A percentile compares a stretch with the other conserved stretches of the same genome.
These are phyloP conservation scores for Gallinago paraguaiae DNA, from an alignment of 2,113 vertebrate genomes.

Conservation along the genomic window DNA sequence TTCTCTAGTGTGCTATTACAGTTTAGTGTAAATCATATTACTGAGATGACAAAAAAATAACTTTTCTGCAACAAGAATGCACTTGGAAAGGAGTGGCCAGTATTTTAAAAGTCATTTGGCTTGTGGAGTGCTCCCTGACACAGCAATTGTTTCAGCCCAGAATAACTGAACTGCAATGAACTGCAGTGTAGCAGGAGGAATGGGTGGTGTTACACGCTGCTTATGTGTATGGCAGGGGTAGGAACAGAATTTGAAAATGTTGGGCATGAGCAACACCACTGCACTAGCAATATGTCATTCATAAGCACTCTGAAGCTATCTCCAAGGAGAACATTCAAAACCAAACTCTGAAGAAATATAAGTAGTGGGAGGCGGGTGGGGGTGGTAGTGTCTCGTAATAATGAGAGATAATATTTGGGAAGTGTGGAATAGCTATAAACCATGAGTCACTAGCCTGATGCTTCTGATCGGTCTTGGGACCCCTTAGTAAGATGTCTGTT, in stretches of 20 bases:
- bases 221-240: not conserved
- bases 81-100: not conserved
- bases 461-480: not conserved
- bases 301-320: not conserved
- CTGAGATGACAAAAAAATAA: not conserved
- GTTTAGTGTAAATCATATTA: not conserved
- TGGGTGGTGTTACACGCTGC: not conserved
- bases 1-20: not conserved
- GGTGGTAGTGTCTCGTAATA: not conserved
- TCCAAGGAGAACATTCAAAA: not conserved
- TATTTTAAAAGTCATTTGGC: not conserved
- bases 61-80: not conserved
- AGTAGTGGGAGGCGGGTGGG: not conserved
- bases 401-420: not conserved
- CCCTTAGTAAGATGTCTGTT: not conserved
- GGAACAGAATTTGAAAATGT: not conserved
- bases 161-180: not conserved
- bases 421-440: not conserved
- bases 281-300: not conserved
- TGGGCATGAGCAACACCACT: not conserved
- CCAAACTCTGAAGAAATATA: not conserved
- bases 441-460: too few species aligned
- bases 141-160: not conserved
- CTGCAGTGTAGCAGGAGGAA: not conserved
- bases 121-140: not conserved